phyloP scores from a whole-genome alignment of 2,888 invertebrate genomes.

The Ophioninae sp. region DNA sequence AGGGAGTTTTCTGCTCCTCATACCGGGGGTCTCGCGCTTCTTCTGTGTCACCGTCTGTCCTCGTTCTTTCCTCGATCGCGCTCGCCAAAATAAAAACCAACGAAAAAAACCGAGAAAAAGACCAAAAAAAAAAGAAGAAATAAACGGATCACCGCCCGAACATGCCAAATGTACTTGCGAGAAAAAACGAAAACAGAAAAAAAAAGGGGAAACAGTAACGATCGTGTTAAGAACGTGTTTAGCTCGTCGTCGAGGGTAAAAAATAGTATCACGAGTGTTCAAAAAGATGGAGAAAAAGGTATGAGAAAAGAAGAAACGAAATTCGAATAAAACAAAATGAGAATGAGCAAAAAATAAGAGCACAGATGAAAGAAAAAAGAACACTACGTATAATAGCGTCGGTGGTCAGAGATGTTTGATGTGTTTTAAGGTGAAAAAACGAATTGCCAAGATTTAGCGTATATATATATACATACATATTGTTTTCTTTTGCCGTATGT shows the following conservation, averaged over 20 bases:
- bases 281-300: neutral
- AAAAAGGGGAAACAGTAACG: slow-evolving; percentile 37
- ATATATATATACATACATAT: slow-evolving; percentile 59
- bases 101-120: neutral
- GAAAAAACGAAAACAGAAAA: slow-evolving; percentile 26
- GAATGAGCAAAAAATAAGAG: slow-evolving; percentile 5
- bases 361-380: slow-evolving; percentile 9
- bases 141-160: slow-evolving; percentile 27
- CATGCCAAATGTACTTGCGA: slow-evolving; percentile 27
- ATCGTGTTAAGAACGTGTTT: slow-evolving; percentile 21
- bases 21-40: slow-evolving; percentile 46
- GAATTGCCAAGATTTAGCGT: slow-evolving; percentile 62
- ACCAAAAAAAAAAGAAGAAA: slow-evolving; percentile 13
- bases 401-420: slow-evolving; percentile 61
- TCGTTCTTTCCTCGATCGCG: slow-evolving; percentile 44
- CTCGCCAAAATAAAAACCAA: slow-evolving; percentile 43
- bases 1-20: slow-evolving; percentile 67
- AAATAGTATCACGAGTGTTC: slow-evolving; percentile 22
- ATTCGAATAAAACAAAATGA: slow-evolving; percentile 40
- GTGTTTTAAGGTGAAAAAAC: slow-evolving; percentile 58
- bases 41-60: slow-evolving; percentile 37
- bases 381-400: slow-evolving; percentile 54
- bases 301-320: slow-evolving; percentile 42
- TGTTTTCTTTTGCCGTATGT: slow-evolving; percentile 54
- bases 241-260: slow-evolving; percentile 38